These are phyloP conservation scores for Apis laboriosa DNA, from an alignment of 1,140 invertebrate species.

Conservation along the genomic window DNA sequence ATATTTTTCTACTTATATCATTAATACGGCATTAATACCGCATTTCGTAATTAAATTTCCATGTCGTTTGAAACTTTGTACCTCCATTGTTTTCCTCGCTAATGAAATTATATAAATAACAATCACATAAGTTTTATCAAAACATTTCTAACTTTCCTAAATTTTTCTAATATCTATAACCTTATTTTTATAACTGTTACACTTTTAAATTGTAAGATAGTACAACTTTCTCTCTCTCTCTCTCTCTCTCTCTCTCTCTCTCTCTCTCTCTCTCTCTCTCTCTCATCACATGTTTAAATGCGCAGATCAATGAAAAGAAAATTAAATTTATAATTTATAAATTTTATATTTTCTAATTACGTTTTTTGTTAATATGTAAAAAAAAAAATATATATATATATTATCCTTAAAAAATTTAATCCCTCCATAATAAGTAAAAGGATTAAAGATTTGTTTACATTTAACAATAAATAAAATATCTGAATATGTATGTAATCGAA, in stretches of 20 bases:
- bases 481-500: neutral
- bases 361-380: neutral
- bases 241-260: no score
- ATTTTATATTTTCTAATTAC: neutral
- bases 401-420: no score
- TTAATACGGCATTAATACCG: neutral
- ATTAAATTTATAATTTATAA: neutral
- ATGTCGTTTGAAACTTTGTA: neutral
- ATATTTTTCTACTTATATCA: neutral
- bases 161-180: neutral
- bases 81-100: neutral
- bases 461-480: neutral
- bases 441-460: neutral
- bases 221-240: no score
- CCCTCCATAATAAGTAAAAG: neutral
- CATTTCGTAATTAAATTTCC: neutral
- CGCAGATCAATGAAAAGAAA: neutral
- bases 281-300: neutral
- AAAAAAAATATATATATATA: no score
- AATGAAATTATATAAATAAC: slow-evolving; percentile 12
- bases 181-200: neutral
- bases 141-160: neutral
- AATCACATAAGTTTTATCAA: neutral
- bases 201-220: no score
- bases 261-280: no score